Conservation (phyloP, 2,888 invertebrate genomes). For the Drosophila paracracens region DNA sequence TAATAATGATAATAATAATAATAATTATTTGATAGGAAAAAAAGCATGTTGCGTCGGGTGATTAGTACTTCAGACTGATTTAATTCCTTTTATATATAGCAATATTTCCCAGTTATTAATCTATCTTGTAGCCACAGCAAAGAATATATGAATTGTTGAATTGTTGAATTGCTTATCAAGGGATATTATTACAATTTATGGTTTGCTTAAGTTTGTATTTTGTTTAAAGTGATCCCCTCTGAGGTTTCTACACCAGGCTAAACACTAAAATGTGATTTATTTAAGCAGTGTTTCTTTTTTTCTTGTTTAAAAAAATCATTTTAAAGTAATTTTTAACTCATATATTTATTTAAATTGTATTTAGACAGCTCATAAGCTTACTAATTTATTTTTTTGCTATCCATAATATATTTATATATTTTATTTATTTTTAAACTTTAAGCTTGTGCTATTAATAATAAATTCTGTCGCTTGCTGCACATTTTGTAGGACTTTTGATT, state of each 20-base stretch:
- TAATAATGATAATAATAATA: background rate
- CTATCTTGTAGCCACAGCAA: fast-evolving
- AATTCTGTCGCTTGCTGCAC: background rate
- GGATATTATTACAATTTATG: background rate
- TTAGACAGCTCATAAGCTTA: background rate
- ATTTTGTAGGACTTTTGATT: constrained; percentile 15
- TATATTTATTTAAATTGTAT: background rate
- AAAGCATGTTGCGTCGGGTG: background rate
- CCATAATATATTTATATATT: too few species aligned
- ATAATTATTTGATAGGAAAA: background rate
- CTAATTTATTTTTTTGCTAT: background rate
- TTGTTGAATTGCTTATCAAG: too few species aligned
- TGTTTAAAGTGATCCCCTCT: background rate
- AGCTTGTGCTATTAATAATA: background rate
- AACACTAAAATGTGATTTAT: background rate
- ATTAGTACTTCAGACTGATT: background rate
- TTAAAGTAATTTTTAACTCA: too few species aligned
- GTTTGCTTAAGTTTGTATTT: background rate
- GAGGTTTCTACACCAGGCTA: background rate
- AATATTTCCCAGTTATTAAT: background rate
- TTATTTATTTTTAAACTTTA: background rate
- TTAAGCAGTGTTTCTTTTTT: too few species aligned
- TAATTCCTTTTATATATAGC: background rate
- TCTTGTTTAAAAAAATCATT: too few species aligned
- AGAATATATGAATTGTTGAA: background rate